Evolutionary conservation across 2,797 vertebrate species (phyloP).

Genomic region (Falco biarmicus): DNA sequence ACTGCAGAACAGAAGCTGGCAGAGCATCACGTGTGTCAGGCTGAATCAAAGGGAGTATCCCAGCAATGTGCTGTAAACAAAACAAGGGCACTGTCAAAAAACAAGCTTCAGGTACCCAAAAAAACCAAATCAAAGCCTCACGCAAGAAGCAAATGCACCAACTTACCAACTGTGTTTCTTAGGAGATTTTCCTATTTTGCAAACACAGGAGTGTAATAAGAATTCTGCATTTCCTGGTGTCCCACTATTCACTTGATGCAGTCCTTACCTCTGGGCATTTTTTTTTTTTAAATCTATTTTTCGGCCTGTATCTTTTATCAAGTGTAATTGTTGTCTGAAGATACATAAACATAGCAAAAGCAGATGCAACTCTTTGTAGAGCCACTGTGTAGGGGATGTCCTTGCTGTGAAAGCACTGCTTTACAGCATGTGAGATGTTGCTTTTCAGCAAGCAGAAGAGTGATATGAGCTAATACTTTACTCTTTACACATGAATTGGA

Average conservation of each 20-base stretch:
- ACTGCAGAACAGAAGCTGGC: constrained; percentile 92
- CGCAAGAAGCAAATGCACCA: background rate
- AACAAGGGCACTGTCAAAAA: constrained; percentile 88
- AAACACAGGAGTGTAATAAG: background rate
- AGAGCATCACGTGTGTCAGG: constrained; percentile 85
- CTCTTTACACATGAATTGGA: background rate
- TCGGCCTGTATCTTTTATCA: background rate
- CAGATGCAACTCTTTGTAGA: constrained; percentile 3
- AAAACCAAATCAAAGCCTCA: constrained; percentile 26
- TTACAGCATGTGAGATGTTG: background rate
- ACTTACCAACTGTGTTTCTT: background rate
- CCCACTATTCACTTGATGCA: background rate
- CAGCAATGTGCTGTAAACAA: constrained; percentile 92
- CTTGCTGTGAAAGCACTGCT: background rate
- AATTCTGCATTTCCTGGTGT: background rate
- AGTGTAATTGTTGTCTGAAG: background rate
- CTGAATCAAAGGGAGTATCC: constrained; percentile 94
- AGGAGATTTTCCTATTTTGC: constrained; percentile 52
- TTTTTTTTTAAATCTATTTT: background rate
- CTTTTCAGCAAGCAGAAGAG: background rate
- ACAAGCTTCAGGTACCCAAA: constrained; percentile 69
- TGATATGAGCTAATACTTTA: background rate
- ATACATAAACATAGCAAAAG: background rate
- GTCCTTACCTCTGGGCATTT: background rate
- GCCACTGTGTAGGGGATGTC: background rate